phyloP scores from a whole-genome alignment of 2,797 vertebrate genomes.

The Simalia tracyae region DNA sequence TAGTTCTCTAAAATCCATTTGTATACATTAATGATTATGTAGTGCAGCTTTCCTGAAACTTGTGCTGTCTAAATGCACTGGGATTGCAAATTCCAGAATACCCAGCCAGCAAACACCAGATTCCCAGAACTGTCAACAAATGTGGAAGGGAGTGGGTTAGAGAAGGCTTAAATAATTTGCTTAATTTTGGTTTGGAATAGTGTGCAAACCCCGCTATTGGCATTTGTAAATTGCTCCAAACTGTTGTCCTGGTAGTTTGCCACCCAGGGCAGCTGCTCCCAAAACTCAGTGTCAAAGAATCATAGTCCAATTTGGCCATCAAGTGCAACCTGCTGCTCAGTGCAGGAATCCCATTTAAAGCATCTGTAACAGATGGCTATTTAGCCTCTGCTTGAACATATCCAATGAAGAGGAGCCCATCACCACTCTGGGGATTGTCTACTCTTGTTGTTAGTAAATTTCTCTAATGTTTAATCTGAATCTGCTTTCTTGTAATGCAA shows the following conservation, averaged over 20 bases:
- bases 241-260: neutral
- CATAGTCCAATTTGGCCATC: neutral
- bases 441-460: too few relatives aligned
- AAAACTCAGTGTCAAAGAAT: neutral
- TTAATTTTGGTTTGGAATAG: neutral
- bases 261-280: neutral
- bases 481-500: too few relatives aligned
- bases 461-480: too few relatives aligned
- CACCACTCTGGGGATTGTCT: too few relatives aligned
- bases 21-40: neutral
- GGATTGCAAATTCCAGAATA: neutral
- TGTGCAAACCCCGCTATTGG: neutral
- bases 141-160: neutral
- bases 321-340: too few relatives aligned
- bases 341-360: too few relatives aligned
- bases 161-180: neutral
- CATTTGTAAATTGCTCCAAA: neutral
- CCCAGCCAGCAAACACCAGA: neutral
- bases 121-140: neutral
- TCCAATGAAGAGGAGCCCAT: too few relatives aligned
- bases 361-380: too few relatives aligned
- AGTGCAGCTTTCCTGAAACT: neutral
- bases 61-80: neutral
- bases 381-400: too few relatives aligned
- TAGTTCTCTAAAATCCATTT: neutral